A percentile compares a stretch with the other conserved stretches of the same genome.
Evolutionary conservation across 1,140 invertebrate species (phyloP).

Genomic region (Diachasmimorpha longicaudata): DNA sequence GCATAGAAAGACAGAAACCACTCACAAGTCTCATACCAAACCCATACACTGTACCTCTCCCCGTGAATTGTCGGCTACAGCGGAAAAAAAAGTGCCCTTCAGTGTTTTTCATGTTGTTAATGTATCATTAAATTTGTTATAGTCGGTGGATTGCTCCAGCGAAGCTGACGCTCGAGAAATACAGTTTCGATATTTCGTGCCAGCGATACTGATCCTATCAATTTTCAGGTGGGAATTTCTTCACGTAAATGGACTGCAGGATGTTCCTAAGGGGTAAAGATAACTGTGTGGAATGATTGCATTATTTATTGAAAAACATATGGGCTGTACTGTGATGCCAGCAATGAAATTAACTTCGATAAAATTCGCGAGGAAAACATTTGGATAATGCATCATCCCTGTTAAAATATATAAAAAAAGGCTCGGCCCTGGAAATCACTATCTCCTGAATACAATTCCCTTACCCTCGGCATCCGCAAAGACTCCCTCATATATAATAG

Average conservation of each 20-base stretch:
- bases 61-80: conserved; percentile 22
- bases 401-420: too few relatives aligned
- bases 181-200: conserved; percentile 47
- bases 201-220: conserved; percentile 36
- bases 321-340: too few relatives aligned
- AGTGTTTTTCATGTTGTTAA: background rate
- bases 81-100: background rate
- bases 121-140: conserved; percentile 14
- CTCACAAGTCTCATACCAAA: conserved; percentile 5
- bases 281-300: too few relatives aligned
- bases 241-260: conserved; percentile 35
- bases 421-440: too few relatives aligned
- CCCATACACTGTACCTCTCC: conserved; percentile 10
- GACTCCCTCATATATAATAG: too few relatives aligned
- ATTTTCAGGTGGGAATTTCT: conserved; percentile 43
- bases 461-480: too few relatives aligned
- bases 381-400: too few relatives aligned
- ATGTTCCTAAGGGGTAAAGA: background rate
- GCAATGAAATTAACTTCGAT: too few relatives aligned
- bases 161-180: conserved; percentile 50
- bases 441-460: too few relatives aligned
- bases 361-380: too few relatives aligned
- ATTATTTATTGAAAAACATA: too few relatives aligned
- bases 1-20: conserved; percentile 1
- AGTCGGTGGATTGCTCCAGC: conserved; percentile 46